phyloP scores from a whole-genome alignment of 1,140 invertebrate genomes.

The Drosophila nannoptera region DNA sequence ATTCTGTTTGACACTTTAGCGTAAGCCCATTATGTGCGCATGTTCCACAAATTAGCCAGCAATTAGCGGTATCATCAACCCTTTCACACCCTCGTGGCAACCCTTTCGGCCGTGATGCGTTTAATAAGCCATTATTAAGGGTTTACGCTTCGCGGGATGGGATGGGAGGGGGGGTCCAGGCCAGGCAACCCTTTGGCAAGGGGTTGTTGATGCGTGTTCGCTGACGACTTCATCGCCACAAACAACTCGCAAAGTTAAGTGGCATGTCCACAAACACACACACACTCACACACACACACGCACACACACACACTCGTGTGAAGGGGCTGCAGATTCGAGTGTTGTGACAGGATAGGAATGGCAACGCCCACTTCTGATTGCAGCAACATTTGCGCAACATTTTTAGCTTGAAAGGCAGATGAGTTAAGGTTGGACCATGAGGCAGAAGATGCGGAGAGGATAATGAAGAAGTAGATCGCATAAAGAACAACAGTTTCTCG shows the following conservation, averaged over 20 bases:
- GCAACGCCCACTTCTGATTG: constrained; percentile 27
- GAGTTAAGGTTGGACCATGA: too few relatives aligned
- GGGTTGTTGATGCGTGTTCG: constrained; percentile 27
- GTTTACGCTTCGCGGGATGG: constrained; percentile 10
- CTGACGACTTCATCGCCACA: constrained; percentile 47
- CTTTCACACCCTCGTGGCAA: constrained; percentile 26
- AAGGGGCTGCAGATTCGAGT: constrained; percentile 2
- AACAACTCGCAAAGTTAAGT: constrained; percentile 46
- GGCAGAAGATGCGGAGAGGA: constrained; percentile 6
- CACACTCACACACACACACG: constrained; percentile 10
- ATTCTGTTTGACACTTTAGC: constrained; percentile 24
- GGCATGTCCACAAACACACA: constrained; percentile 42
- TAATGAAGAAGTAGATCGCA: constrained; percentile 20
- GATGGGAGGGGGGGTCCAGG: too few relatives aligned
- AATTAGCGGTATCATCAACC: constrained; percentile 75
- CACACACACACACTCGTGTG: neutral
- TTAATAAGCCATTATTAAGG: constrained; percentile 68
- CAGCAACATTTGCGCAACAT: constrained; percentile 51
- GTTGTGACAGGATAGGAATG: constrained; percentile 36
- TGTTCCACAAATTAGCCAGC: constrained; percentile 65
- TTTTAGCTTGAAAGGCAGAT: constrained; percentile 22
- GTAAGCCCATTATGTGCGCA: constrained; percentile 41
- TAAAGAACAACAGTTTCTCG: constrained; percentile 37
- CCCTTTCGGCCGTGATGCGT: constrained; percentile 29
- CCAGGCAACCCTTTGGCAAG: constrained; percentile 7